Percentiles rank a stretch among this genome's conserved stretches.
These are phyloP conservation scores for Drosophila borealis DNA, from an alignment of 2,888 invertebrate genomes.

Conservation along the genomic window DNA sequence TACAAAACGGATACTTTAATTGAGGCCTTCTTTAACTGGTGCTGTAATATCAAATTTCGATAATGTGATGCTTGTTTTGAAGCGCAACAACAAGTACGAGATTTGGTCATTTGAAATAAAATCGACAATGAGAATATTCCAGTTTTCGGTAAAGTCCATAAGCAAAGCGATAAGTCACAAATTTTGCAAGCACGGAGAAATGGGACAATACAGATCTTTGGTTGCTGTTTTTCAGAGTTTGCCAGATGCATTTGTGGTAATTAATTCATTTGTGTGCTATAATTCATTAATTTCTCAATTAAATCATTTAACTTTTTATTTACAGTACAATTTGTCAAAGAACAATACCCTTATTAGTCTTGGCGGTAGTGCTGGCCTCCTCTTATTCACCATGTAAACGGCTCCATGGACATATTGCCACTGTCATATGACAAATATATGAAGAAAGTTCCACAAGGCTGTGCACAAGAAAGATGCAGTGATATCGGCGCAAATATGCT, in stretches of 20 bases:
- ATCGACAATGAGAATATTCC: neutral
- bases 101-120: constrained; percentile 12
- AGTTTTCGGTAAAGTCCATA: neutral
- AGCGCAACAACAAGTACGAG: neutral
- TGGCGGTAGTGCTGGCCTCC: constrained; percentile 22
- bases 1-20: neutral
- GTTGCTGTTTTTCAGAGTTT: neutral
- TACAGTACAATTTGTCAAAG: constrained; percentile 16
- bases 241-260: constrained; percentile 22
- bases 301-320: neutral
- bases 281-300: neutral
- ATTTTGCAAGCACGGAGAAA: neutral
- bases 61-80: neutral
- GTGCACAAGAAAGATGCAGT: neutral
- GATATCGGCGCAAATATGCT: constrained; percentile 1
- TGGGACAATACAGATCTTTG: neutral
- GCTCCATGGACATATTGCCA: constrained; percentile 7
- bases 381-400: constrained; percentile 12
- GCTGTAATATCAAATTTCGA: neutral
- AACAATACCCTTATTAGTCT: neutral
- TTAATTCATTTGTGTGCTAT: neutral
- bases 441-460: too few relatives aligned
- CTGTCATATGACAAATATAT: constrained; percentile 1
- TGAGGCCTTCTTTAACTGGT: constrained; percentile 19
- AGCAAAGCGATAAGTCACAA: neutral